Percentiles rank a stretch among this genome's conserved stretches.
Conservation (phyloP, 2,888 invertebrate species). For the Diaprepes abbreviatus region DNA sequence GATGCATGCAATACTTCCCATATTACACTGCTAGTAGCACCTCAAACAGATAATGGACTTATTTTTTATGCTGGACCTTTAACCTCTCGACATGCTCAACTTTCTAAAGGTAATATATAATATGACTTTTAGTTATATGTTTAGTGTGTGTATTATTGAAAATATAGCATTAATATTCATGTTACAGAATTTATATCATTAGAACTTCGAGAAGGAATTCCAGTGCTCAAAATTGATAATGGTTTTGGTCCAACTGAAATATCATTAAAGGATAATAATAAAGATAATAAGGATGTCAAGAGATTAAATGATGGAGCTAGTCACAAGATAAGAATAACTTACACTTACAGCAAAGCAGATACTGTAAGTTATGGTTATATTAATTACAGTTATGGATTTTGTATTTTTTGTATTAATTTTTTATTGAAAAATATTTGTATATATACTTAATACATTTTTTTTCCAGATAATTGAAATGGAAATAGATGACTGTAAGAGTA, state of each 20-base stretch:
- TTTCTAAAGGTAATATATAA: constrained; percentile 79
- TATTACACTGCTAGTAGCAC: constrained; percentile 85
- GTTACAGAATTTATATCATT: constrained; percentile 88
- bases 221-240: constrained; percentile 87
- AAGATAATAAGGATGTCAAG: constrained; percentile 62
- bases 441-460: constrained; percentile 59
- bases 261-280: constrained; percentile 63
- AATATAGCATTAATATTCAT: constrained; percentile 45
- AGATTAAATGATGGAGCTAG: constrained; percentile 86
- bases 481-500: constrained; percentile 65
- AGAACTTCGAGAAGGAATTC: constrained; percentile 87
- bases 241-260: constrained; percentile 85
- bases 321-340: constrained; percentile 88
- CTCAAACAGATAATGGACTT: constrained; percentile 83
- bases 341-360: constrained; percentile 63
- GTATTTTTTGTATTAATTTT: too few relatives aligned
- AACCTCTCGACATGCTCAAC: constrained; percentile 71
- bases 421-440: neutral
- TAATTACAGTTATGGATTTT: too few relatives aligned
- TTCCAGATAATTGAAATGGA: constrained; percentile 63
- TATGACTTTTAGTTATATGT: too few relatives aligned
- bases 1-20: constrained; percentile 88
- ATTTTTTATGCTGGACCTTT: constrained; percentile 92
- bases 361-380: too few relatives aligned
- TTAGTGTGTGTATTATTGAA: too few relatives aligned